These are phyloP conservation scores for Drosophila willistoni DNA, from an alignment of 1,140 invertebrate species.

Conservation along the genomic window DNA sequence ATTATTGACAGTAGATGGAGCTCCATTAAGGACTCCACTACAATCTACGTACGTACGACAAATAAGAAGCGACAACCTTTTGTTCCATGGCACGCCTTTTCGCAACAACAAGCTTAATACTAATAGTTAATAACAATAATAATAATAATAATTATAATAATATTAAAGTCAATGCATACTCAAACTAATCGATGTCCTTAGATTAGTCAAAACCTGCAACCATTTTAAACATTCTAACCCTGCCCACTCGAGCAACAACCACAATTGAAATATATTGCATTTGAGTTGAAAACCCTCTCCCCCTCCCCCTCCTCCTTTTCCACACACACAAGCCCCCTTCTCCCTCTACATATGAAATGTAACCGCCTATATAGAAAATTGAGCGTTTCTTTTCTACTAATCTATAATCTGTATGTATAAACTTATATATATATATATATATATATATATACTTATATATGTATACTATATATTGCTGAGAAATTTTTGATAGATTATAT, in stretches of 20 bases:
- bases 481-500: constrained; percentile 27
- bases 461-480: constrained; percentile 18
- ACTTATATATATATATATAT: constrained; percentile 29
- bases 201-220: neutral
- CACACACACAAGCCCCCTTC: neutral
- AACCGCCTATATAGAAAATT: constrained; percentile 24
- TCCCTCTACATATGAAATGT: constrained; percentile 4
- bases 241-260: constrained; percentile 6
- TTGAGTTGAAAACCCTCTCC: neutral
- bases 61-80: constrained; percentile 62
- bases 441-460: constrained; percentile 33
- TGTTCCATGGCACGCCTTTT: constrained; percentile 60
- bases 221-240: constrained; percentile 15
- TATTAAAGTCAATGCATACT: neutral
- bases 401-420: constrained; percentile 28
- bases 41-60: constrained; percentile 47
- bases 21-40: constrained; percentile 10
- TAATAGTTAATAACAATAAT: constrained; percentile 64
- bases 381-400: constrained; percentile 19
- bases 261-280: constrained; percentile 7
- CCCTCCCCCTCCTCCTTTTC: neutral
- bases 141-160: neutral
- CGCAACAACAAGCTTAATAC: constrained; percentile 66
- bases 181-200: constrained; percentile 2
- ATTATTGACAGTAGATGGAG: constrained; percentile 28